phyloP scores from a whole-genome alignment of 2,797 vertebrate species.

The Chiroxiphia lanceolata region DNA sequence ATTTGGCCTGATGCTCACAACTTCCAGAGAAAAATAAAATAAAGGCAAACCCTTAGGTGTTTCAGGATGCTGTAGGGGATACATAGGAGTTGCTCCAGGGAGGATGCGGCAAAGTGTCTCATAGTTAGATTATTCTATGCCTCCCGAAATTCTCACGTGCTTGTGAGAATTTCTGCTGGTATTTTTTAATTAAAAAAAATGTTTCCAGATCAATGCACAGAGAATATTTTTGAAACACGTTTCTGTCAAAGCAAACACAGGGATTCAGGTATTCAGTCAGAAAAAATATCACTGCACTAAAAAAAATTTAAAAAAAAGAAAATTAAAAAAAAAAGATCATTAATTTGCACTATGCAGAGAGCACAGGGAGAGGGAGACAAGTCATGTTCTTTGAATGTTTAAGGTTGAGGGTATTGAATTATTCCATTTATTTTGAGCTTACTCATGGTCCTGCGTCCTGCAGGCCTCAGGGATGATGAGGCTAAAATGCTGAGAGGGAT shows the following conservation, averaged over 20 bases:
- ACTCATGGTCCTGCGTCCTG: background rate
- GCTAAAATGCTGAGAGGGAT: background rate
- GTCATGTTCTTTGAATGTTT: background rate
- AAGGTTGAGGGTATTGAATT: background rate
- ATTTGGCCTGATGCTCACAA: background rate
- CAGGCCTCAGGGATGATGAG: background rate
- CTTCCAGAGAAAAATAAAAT: background rate
- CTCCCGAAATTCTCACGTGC: background rate
- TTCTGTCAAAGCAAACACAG: background rate
- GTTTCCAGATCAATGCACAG: background rate
- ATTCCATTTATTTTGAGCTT: background rate
- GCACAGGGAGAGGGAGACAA: background rate
- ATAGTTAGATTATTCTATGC: background rate
- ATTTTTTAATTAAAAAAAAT: background rate
- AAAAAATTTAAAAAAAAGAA: background rate
- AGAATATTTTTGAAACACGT: background rate
- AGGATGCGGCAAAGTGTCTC: background rate
- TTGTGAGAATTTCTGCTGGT: background rate
- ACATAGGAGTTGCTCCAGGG: rapidly evolving
- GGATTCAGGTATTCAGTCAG: background rate
- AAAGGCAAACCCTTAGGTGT: background rate
- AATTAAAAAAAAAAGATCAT: background rate
- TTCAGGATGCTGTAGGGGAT: background rate
- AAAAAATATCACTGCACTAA: background rate
- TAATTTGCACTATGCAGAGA: background rate